Base-by-base conservation (phyloP, 2,797 vertebrate genomes). In the Coregonus sp. region DNA sequence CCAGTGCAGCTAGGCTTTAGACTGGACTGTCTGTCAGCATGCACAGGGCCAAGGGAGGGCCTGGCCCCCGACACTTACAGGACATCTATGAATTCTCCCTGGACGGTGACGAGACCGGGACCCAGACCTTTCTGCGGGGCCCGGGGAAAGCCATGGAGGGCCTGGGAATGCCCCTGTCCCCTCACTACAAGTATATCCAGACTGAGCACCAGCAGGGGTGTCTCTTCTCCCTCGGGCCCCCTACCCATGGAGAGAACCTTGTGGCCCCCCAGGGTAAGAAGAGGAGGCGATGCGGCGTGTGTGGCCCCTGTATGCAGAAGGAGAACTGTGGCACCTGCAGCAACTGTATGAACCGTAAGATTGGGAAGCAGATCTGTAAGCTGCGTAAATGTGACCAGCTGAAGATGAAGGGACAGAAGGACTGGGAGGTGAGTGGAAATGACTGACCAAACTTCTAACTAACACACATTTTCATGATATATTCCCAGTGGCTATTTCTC, bases 351-450 rank as follows among this genome's bases (percentile, higher is more conserved):
- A 97, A 97, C 87, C 95, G 96, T 74, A 95, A 93, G 84, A 96
- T 94, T 0, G 92, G 95, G 47, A 97, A 98, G 82, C 96, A 98
- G 90, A 97, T 97, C 89, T 98, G 97, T 92, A 96, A 94, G 81
- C 90, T 96, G 85, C 94, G 97, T 82, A 98, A 97, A 86, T 98
- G 97, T 79, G 93, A 96, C 4, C 86, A 92, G 70, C 93, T 97
- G 78, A 96, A 96, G 90, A 97, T 91, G 90, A 95, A 88, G 86
- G 86, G 75, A 70, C 78, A 63, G 75, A 78, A 40, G 74, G n/a
- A 29, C 25, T 84, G 54, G 68, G 65, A 78, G 84, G 79, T 37
- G 89, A 92, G 82, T 76, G 20, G 47, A 84, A 74, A 9, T 9
- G 0, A 63, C 25, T 25, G 20, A 63, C 9, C 20, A 63, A 20